phyloP scores from a whole-genome alignment of 2,797 vertebrate species.

The Onychomys leucogaster region DNA sequence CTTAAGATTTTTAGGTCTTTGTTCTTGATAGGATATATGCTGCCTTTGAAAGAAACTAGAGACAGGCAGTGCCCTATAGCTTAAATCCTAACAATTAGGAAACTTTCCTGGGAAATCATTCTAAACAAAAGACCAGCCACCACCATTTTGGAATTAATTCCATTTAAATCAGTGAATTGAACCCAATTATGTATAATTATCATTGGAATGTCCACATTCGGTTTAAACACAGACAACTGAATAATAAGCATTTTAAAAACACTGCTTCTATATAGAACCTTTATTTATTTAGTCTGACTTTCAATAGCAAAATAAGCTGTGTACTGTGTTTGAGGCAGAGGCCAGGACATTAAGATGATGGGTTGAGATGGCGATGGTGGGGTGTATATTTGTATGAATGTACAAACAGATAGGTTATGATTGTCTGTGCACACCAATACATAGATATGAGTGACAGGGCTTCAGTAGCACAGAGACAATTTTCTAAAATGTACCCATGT shows the following conservation, averaged over 20 bases:
- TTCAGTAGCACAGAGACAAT: neutral
- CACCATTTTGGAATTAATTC: conserved; percentile 32
- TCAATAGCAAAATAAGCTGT: neutral
- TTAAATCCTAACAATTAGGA: conserved; percentile 11
- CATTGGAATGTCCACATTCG: conserved; percentile 22
- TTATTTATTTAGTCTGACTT: conserved; percentile 19
- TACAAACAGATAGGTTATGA: neutral
- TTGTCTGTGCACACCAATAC: neutral
- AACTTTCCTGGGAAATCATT: conserved; percentile 38
- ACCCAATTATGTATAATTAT: neutral
- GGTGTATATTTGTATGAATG: neutral
- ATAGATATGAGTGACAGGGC: neutral
- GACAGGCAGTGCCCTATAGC: neutral
- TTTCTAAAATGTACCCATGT: conserved; percentile 16
- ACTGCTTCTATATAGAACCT: neutral
- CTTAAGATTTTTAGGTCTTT: conserved; percentile 46
- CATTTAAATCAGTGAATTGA: conserved; percentile 37
- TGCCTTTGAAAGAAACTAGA: conserved; percentile 34
- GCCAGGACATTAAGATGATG: neutral
- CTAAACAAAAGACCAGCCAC: conserved; percentile 16
- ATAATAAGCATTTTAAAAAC: conserved; percentile 18
- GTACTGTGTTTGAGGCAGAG: neutral
- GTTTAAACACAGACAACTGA: neutral
- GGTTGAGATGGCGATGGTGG: neutral
- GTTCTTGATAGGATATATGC: conserved; percentile 10